Percentiles rank a stretch among this genome's conserved stretches.
These are phyloP conservation scores for Aporrectodea caliginosa DNA, from an alignment of 1,140 invertebrate species.

Conservation along the genomic window DNA sequence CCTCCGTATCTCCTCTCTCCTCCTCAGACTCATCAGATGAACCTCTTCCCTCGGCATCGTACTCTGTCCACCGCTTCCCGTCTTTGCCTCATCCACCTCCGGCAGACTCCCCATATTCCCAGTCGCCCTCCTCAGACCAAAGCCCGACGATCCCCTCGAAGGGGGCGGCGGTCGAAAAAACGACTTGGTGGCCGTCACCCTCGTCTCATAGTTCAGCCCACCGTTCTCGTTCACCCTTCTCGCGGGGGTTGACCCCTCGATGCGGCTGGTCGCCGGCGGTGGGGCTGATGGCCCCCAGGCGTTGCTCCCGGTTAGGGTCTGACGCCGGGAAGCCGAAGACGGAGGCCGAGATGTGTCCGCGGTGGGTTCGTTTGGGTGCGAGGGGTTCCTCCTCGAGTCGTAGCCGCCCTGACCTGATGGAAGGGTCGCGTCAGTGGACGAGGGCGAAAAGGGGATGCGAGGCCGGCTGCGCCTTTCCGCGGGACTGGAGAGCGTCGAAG, in stretches of 20 bases:
- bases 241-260: neutral
- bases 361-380: no score
- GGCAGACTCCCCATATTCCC: conserved; percentile 68
- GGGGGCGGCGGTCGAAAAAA: neutral
- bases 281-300: conserved; percentile 10
- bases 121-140: conserved; percentile 20
- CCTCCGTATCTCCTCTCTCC: conserved; percentile 85
- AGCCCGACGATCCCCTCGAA: conserved; percentile 8
- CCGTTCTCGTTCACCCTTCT: neutral
- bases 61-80: conserved; percentile 59
- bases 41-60: conserved; percentile 92
- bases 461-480: conserved; percentile 60
- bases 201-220: neutral
- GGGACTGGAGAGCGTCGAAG: conserved; percentile 32
- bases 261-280: neutral
- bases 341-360: no score
- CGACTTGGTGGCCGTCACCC: neutral
- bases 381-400: no score
- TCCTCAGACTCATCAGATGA: conserved; percentile 81
- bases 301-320: neutral
- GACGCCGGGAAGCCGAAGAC: neutral
- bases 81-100: conserved; percentile 65
- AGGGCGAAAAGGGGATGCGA: conserved; percentile 3
- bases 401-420: no score
- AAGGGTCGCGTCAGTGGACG: no score